Base-by-base conservation (phyloP, 2,797 vertebrate species). In the Manis pentadactyla region DNA sequence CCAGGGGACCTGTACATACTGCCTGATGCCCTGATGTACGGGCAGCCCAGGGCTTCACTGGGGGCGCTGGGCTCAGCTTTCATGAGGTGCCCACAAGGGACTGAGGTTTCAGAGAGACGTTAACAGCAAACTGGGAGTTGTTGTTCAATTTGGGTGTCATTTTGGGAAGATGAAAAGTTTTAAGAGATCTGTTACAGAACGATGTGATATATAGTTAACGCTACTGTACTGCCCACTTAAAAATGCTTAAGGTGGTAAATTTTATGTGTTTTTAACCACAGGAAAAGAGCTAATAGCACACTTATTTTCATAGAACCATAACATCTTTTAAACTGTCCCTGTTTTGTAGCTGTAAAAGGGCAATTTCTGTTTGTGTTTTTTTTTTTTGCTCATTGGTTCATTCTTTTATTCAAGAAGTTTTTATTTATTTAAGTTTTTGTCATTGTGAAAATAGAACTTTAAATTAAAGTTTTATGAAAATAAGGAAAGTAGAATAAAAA, bases 401-500 rank as follows among this genome's bases (percentile, higher is more conserved):
- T 88, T 90, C 39, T 92, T 90, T 93, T 82, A 61, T 87, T 92
- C 2, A 31, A 59, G 37, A 94, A 49, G 29, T 74, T 63, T 78
- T 51, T 59, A 59, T 46, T 85, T 59, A 74, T 46, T 85, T 59
- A 74, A 19, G 86, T 39, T 79, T 97, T 94, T 71, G 69, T 77
- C 39, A n/a, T 34, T 90, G 46, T 87, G 79, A 94, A 93, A 85
- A 78, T 39, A 94, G 29, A 6, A 69, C 27, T 88, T 68, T 5
- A 39, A 37, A 71, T 51, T 88, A 21, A 49, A 69, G 17, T 46
- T 27, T 90, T 96, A 85, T 57, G 5, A 88, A 96, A 88, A 97
- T 46, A 61, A 73, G 82, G 66, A 90, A 81, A 93, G 55, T 75
- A 61, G 66, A 90, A 81, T 87, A 77, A 82, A 95, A 94, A 64